These are phyloP conservation scores for Palythoa caribaeorum DNA, from an alignment of 92 coral and sea anemone species.

Conservation along the genomic window DNA sequence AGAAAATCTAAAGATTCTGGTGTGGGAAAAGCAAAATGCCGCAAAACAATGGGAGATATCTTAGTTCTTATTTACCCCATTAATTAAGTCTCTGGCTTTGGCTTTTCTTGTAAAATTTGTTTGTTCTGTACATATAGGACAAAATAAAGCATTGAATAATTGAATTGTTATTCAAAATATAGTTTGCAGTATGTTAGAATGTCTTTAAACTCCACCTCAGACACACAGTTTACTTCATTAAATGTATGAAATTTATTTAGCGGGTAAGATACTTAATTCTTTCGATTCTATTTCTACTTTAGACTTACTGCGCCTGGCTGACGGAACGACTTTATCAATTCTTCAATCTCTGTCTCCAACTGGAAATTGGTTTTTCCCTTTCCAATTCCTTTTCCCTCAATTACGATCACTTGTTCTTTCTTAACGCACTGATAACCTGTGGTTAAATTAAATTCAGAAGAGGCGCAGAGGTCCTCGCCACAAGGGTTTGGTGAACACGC, in stretches of 20 bases:
- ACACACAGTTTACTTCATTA: neutral
- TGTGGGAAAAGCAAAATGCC: too few species aligned
- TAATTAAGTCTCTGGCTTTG: too few species aligned
- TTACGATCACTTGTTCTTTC: slow-evolving; percentile 26
- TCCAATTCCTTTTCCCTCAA: neutral
- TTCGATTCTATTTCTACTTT: neutral
- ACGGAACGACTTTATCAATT: neutral
- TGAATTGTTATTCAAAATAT: too few species aligned
- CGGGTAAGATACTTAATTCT: neutral
- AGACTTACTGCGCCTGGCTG: slow-evolving; percentile 13
- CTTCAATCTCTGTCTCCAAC: slow-evolving; percentile 27
- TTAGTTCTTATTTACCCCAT: too few species aligned
- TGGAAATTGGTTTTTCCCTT: slow-evolving; percentile 9
- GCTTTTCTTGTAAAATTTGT: too few species aligned
- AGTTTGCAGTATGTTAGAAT: too few species aligned
- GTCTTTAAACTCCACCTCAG: too few species aligned
- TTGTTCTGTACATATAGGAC: too few species aligned
- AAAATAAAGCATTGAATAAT: too few species aligned
- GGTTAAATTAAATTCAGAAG: neutral
- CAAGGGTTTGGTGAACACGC: slow-evolving; percentile 7
- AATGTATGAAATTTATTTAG: neutral
- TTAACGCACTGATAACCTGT: slow-evolving; percentile 8
- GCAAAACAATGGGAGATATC: too few species aligned
- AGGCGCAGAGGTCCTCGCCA: slow-evolving; percentile 1
- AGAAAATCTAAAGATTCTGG: too few species aligned